phyloP scores from a whole-genome alignment of 1,140 invertebrate genomes.

The Globodera rostochiensis region DNA sequence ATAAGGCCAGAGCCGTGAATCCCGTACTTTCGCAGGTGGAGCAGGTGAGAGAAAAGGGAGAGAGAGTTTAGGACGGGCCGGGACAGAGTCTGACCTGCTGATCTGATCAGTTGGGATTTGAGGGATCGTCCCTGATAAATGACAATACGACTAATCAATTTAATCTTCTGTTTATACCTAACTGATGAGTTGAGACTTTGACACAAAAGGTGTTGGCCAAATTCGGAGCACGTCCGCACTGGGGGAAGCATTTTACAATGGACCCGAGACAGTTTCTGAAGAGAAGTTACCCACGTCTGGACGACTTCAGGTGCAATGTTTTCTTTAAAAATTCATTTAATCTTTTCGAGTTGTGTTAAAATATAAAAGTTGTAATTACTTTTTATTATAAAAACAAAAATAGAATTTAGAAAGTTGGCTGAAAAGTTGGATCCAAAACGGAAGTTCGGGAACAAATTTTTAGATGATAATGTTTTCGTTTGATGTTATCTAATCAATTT shows the following conservation, averaged over 20 bases:
- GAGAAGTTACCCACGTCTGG: conserved; percentile 1
- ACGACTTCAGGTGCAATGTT: not conserved
- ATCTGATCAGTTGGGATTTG: too few relatives aligned
- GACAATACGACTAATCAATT: too few relatives aligned
- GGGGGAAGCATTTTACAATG: conserved; percentile 20
- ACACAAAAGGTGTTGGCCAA: not conserved
- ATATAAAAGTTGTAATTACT: not conserved
- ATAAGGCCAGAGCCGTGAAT: not conserved
- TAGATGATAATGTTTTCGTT: not conserved
- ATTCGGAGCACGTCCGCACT: conserved; percentile 18
- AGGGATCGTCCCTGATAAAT: too few relatives aligned
- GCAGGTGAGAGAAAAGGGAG: not conserved
- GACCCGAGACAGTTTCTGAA: not conserved
- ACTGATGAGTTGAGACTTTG: too few relatives aligned
- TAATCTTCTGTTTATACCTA: too few relatives aligned
- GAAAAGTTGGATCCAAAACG: not conserved
- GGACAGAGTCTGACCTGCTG: too few relatives aligned
- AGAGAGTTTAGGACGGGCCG: too few relatives aligned
- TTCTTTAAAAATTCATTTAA: too few relatives aligned
- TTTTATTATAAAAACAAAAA: too few relatives aligned
- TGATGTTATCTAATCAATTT: too few relatives aligned
- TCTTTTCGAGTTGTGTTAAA: too few relatives aligned
- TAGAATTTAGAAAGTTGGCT: not conserved
- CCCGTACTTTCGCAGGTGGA: conserved; percentile 8
- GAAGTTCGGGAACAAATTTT: not conserved